A percentile compares a stretch with the other conserved stretches of the same genome.
phyloP scores from a whole-genome alignment of 2,888 invertebrate species.

The Amaurobius ferox region DNA sequence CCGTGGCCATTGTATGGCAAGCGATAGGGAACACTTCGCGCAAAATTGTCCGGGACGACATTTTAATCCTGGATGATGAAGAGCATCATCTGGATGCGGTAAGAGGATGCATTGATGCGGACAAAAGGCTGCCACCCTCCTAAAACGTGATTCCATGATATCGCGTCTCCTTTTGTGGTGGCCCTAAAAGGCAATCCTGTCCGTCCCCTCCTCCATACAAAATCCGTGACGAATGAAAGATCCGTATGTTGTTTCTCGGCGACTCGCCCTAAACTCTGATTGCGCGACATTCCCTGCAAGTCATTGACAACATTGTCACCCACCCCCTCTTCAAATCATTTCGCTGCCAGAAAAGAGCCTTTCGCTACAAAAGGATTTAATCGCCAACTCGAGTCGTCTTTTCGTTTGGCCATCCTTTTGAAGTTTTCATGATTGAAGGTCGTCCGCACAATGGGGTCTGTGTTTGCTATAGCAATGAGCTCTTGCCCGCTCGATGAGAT shows the following conservation, averaged over 20 bases:
- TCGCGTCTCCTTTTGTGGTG: constrained; percentile 54
- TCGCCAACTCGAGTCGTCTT: constrained; percentile 50
- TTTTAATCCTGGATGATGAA: constrained; percentile 70
- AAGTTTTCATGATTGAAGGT: constrained; percentile 41
- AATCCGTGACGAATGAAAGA: constrained; percentile 53
- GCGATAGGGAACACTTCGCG: constrained; percentile 59
- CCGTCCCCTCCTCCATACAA: constrained; percentile 18
- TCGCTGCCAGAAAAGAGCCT: constrained; percentile 42
- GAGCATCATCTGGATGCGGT: constrained; percentile 61
- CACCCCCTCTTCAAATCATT: constrained; percentile 59
- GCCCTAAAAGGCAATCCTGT: constrained; percentile 43
- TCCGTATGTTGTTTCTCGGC: constrained; percentile 65
- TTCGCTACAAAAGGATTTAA: constrained; percentile 57
- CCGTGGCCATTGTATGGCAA: constrained; percentile 44
- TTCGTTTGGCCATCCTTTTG: constrained; percentile 53
- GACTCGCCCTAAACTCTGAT: constrained; percentile 53
- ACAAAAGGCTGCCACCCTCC: constrained; percentile 61
- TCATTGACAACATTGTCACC: constrained; percentile 65
- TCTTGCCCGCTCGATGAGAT: background rate
- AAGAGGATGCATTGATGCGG: constrained; percentile 52
- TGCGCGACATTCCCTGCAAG: constrained; percentile 38
- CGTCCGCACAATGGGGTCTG: constrained; percentile 22
- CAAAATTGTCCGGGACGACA: constrained; percentile 68
- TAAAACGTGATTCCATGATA: constrained; percentile 61
- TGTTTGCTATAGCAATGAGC: constrained; percentile 56